Percentiles rank a stretch among this genome's conserved stretches.
These are phyloP conservation scores for Caradrina clavipalpis DNA, from an alignment of 2,888 invertebrate genomes.

Conservation along the genomic window DNA sequence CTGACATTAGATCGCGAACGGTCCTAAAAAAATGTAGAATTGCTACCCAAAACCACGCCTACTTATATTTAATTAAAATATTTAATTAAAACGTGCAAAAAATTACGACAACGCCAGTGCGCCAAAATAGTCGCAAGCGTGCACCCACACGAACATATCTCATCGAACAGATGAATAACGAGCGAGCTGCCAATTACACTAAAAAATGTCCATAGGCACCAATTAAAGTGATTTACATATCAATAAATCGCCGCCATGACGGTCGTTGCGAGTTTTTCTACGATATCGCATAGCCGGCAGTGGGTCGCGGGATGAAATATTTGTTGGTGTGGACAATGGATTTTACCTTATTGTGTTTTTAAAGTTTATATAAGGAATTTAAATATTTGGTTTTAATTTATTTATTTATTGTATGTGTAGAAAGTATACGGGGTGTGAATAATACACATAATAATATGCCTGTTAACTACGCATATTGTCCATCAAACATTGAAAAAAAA, in stretches of 20 bases:
- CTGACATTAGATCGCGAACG: no score
- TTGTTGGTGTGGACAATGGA: constrained; percentile 51
- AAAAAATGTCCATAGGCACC: constrained; percentile 88
- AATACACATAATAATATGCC: no score
- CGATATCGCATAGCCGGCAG: constrained; percentile 63
- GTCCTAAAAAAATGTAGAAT: no score
- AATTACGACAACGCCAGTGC: neutral
- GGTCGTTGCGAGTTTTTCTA: constrained; percentile 62
- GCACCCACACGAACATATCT: constrained; percentile 62
- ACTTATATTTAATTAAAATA: no score
- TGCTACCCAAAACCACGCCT: no score
- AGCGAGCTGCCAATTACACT: constrained; percentile 88
- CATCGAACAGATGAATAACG: constrained; percentile 82
- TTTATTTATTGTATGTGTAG: neutral
- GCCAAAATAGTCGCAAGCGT: constrained; percentile 51
- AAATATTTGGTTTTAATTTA: neutral
- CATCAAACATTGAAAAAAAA: no score
- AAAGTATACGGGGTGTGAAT: no score
- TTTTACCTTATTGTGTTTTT: constrained; percentile 39
- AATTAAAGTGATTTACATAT: constrained; percentile 91
- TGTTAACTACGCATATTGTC: no score
- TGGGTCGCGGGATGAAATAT: constrained; percentile 63
- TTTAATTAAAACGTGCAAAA: neutral
- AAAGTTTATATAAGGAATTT: neutral
- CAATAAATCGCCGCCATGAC: constrained; percentile 85